A percentile compares a stretch with the other conserved stretches of the same genome.
Evolutionary conservation across 2,113 vertebrate species (phyloP).

Genomic region (Colinus virginianus): DNA sequence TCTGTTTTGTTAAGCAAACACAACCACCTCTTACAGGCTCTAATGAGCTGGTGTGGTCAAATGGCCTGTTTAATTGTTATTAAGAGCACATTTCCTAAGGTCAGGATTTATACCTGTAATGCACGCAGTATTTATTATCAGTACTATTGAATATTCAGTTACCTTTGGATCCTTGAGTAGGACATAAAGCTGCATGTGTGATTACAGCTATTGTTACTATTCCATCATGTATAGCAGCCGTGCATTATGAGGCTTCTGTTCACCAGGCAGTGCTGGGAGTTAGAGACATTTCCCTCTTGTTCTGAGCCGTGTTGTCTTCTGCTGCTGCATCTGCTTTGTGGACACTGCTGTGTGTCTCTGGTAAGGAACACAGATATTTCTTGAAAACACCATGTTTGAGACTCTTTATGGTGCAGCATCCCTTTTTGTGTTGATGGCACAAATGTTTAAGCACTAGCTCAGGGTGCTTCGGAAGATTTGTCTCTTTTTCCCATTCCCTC

Average conservation of each 20-base stretch:
- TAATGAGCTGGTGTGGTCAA: background rate
- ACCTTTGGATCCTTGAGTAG: background rate
- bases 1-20: background rate
- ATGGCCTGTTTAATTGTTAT: background rate
- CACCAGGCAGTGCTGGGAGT: background rate
- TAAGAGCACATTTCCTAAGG: background rate
- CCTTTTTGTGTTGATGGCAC: background rate
- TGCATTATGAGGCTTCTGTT: background rate
- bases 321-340: rapidly evolving
- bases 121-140: background rate
- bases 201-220: rapidly evolving
- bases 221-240: background rate
- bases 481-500: background rate
- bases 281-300: background rate
- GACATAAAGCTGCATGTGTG: rapidly evolving
- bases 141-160: background rate
- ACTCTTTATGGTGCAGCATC: background rate
- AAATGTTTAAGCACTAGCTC: background rate
- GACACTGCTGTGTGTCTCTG: background rate
- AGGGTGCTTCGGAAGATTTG: background rate
- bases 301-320: background rate
- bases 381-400: background rate
- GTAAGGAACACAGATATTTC: background rate
- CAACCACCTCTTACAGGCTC: background rate
- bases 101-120: background rate